phyloP scores from a whole-genome alignment of 2,797 vertebrate species.

The Coilia nasus region DNA sequence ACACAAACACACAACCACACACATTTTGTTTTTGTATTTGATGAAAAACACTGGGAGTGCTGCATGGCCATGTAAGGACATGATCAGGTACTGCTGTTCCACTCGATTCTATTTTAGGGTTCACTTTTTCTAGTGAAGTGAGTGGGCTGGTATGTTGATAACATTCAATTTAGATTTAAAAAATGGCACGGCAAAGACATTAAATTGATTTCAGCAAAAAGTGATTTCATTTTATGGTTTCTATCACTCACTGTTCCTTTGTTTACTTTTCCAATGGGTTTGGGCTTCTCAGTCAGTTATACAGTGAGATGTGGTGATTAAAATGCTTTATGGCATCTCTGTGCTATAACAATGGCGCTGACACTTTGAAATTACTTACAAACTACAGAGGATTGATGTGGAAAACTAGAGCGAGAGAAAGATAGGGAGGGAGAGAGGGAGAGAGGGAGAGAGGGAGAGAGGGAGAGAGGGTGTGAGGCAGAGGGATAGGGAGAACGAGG shows the following conservation, averaged over 20 bases:
- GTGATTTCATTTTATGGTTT: not conserved
- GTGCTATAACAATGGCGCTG: not conserved
- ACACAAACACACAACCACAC: not conserved
- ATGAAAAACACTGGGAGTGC: not conserved
- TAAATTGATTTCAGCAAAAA: not conserved
- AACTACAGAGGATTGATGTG: conserved; percentile 41
- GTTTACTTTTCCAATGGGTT: not conserved
- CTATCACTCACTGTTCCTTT: not conserved
- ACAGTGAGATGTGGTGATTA: not conserved
- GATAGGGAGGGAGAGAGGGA: not conserved
- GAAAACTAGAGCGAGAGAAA: conserved; percentile 33
- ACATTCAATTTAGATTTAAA: not conserved
- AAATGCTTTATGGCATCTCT: conserved; percentile 15
- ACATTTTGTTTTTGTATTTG: not conserved
- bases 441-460: conserved; percentile 38
- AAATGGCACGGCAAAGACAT: not conserved
- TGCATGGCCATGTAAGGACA: not conserved
- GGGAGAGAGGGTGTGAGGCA: conserved; percentile 49
- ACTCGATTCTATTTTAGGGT: not conserved
- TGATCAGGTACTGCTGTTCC: not conserved
- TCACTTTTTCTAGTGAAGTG: not conserved
- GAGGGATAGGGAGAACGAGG: conserved; percentile 38
- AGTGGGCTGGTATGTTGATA: not conserved
- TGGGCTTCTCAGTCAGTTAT: not conserved
- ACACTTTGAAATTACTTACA: not conserved